Conservation (phyloP, 2,888 invertebrate species). For the Tetranychus piercei region DNA sequence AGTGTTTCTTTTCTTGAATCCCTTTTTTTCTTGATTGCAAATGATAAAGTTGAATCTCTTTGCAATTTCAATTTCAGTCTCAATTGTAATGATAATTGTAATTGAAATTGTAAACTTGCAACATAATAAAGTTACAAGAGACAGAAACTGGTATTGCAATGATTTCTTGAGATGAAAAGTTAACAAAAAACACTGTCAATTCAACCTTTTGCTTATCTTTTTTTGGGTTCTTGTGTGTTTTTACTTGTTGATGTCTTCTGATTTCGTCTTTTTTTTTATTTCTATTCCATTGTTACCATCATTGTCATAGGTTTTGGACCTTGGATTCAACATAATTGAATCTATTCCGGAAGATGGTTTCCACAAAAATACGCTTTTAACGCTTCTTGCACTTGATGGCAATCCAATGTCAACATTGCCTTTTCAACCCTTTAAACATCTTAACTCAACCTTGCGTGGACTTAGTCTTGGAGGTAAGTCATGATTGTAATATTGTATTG, state of each 20-base stretch:
- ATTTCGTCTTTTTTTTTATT: neutral
- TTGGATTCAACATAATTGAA: constrained; percentile 73
- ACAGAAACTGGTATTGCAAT: neutral
- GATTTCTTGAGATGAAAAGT: no score
- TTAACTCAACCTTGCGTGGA: constrained; percentile 64
- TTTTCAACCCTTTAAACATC: constrained; percentile 52
- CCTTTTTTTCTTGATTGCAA: no score
- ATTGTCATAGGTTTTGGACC: constrained; percentile 50
- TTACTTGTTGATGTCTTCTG: neutral
- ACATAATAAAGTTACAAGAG: neutral
- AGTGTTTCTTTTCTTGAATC: no score
- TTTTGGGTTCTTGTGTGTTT: neutral
- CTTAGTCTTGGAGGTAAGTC: constrained; percentile 59
- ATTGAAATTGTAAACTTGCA: no score
- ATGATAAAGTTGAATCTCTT: no score
- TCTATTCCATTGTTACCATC: neutral
- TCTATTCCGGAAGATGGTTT: constrained; percentile 62
- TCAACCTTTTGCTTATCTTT: no score
- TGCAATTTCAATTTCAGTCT: no score
- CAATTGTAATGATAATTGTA: no score
- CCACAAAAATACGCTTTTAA: constrained; percentile 59
- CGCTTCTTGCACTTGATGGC: constrained; percentile 69
- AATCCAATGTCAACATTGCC: constrained; percentile 71
- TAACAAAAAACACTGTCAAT: no score
- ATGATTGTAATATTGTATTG: neutral